phyloP scores from a whole-genome alignment of 2,888 invertebrate genomes.

The Poecilus cupreus region DNA sequence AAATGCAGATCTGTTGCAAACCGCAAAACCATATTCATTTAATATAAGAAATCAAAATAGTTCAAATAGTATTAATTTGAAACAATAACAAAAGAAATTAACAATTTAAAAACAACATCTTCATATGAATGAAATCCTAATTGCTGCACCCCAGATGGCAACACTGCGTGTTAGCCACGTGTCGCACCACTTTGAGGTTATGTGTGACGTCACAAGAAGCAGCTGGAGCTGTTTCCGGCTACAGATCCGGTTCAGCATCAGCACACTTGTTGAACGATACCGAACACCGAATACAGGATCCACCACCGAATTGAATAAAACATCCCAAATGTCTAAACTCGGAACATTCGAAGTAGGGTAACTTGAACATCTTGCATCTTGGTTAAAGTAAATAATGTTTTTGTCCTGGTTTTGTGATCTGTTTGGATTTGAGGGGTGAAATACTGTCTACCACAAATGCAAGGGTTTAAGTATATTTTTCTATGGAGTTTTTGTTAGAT shows the following conservation, averaged over 20 bases:
- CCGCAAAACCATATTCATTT: too few relatives aligned
- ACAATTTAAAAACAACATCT: background rate
- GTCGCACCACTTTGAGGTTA: slow-evolving; percentile 1
- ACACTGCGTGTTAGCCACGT: background rate
- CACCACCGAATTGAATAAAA: background rate
- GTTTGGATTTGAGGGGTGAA: background rate
- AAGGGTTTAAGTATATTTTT: too few relatives aligned
- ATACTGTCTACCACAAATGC: background rate
- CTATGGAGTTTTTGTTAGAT: background rate
- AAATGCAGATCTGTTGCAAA: too few relatives aligned
- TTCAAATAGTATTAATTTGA: too few relatives aligned
- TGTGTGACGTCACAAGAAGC: background rate
- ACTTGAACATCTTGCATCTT: slow-evolving; percentile 10
- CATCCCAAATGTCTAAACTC: background rate
- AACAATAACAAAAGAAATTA: background rate
- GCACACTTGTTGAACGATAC: slow-evolving; percentile 34
- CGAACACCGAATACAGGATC: slow-evolving; percentile 3
- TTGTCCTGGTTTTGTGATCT: background rate
- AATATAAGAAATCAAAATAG: too few relatives aligned
- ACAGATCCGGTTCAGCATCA: background rate
- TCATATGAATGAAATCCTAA: background rate
- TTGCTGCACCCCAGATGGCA: background rate
- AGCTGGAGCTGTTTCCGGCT: slow-evolving; percentile 12
- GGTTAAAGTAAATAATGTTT: background rate
- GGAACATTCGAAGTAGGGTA: background rate